Evolutionary conservation across 2,797 vertebrate species (phyloP), one percentile per base, ranked within the genome.

Genomic region (Acanthis flammea): DNA sequence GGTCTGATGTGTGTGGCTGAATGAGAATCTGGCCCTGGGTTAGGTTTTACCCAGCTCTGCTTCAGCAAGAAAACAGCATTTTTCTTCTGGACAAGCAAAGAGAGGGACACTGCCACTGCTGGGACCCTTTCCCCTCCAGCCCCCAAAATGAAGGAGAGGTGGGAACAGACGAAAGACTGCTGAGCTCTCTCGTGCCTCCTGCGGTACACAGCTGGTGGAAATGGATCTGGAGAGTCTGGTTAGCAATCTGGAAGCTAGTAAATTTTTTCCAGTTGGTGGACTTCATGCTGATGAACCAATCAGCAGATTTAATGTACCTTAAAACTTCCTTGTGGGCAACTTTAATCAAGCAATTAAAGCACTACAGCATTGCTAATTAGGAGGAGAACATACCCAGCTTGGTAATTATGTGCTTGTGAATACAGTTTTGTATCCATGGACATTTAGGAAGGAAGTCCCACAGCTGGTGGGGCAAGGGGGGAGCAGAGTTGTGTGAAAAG

Each of bases 271-370:
- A 93, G 88, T 96, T 90, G 77, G 76, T 77, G 80, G 44, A 77
- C 81, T 90, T 94, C 95, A 83, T 74, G 87, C 94, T 96, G 96
- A 95, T 91, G 94, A 96, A 94, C 95, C 95, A 97, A 97, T 98
- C 95, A 97, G 96, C 92, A 95, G 93, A 90, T 97, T 95, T 97
- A 97, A 97, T 97, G 96, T 97, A 97, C 96, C 97, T 97, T 97
- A 97, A 97, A 86, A 89, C 89, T 90, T 97, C 97, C 97, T 96
- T 23, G 62, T 95, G 97, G 96, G 95, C 95, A 86, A 96, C 97
- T 97, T 91, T 97, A 97, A 97, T 96, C 24, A 85, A 94, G 95
- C 93, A 97, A 97, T 97, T 97, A 97, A 97, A 95, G 62, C 73
- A 68, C 81, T 44, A 80, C 5, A 0, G 75, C 93, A 91, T 66